Conservation (phyloP, 2,797 vertebrate genomes). For the Cottoperca gobio region DNA sequence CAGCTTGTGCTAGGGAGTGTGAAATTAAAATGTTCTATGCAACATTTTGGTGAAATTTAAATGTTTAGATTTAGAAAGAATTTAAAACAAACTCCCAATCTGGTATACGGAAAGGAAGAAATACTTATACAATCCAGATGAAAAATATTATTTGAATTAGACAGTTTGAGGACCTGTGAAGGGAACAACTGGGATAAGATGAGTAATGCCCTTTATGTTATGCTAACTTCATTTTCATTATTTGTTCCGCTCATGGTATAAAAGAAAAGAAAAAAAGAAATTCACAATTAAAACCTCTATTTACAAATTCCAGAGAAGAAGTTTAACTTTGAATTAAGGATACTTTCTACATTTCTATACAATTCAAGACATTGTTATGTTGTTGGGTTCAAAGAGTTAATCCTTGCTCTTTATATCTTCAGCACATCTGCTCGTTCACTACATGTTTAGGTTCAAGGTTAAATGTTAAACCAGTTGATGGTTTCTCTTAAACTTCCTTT, state of each 20-base stretch:
- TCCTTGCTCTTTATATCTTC: not conserved
- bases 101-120: not conserved
- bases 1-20: slow-evolving; percentile 52
- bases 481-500: not conserved
- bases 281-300: no score
- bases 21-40: slow-evolving; percentile 15
- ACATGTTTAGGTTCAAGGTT: not conserved
- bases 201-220: not conserved
- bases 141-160: not conserved
- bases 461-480: not conserved
- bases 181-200: not conserved
- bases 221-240: not conserved
- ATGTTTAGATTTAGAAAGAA: slow-evolving; percentile 1
- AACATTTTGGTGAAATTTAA: slow-evolving; percentile 17
- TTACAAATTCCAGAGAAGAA: no score
- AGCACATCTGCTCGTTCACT: not conserved
- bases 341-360: not conserved
- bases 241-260: no score
- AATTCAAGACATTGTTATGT: not conserved
- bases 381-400: not conserved
- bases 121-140: slow-evolving; percentile 9
- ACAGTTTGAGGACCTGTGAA: not conserved
- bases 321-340: no score
- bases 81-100: not conserved
- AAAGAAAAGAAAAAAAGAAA: no score